These are phyloP conservation scores for Cephalophus harveyi DNA, from an alignment of 2,113 vertebrate species.

Conservation along the genomic window DNA sequence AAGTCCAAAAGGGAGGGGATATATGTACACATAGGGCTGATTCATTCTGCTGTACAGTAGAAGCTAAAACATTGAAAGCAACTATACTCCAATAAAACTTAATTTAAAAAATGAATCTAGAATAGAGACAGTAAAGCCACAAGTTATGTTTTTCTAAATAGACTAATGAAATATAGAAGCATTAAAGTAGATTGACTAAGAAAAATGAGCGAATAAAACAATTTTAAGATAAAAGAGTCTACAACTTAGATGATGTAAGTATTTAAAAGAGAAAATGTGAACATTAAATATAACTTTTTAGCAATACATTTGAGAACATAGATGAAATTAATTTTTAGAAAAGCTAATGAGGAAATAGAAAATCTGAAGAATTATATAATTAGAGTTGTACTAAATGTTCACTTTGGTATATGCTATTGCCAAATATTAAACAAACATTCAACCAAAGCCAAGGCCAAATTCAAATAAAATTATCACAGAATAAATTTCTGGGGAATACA, in stretches of 20 bases:
- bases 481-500: neutral
- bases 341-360: neutral
- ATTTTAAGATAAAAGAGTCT: neutral
- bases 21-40: neutral
- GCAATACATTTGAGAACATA: neutral
- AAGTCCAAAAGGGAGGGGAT: too few relatives aligned
- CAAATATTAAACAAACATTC: neutral
- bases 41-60: neutral
- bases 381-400: neutral
- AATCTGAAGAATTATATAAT: neutral
- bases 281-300: neutral
- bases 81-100: neutral
- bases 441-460: neutral
- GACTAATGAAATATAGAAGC: neutral
- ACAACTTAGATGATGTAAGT: neutral
- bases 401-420: neutral
- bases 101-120: neutral
- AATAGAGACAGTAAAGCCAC: neutral
- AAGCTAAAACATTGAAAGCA: neutral
- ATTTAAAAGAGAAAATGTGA: neutral
- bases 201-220: neutral
- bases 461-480: neutral
- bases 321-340: neutral
- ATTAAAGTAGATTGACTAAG: neutral
- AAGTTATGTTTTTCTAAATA: neutral